A percentile compares a stretch with the other conserved stretches of the same genome.
Evolutionary conservation across 92 coral and sea anemone genomes (phyloP).

Genomic region (Zoanthus solanderi): DNA sequence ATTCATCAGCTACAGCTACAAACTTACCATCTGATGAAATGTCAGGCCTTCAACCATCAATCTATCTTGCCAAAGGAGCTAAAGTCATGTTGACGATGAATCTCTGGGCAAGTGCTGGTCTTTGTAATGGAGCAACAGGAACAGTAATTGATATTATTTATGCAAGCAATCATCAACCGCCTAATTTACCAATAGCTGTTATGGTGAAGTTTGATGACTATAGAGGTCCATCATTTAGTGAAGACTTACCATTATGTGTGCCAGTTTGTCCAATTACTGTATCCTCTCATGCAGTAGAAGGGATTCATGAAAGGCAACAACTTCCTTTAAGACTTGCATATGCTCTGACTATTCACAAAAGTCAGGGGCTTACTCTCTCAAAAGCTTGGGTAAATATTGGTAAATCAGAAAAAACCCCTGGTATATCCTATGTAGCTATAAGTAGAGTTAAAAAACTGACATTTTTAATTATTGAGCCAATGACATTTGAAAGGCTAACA

Average conservation of each 20-base stretch:
- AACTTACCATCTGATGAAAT: slow-evolving; percentile 5
- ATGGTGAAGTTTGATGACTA: slow-evolving; percentile 3
- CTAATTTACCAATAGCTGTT: neutral
- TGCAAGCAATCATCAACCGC: slow-evolving; percentile 1
- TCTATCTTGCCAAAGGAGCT: too few relatives aligned
- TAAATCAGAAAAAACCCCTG: slow-evolving; percentile 7
- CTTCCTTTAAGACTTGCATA: neutral
- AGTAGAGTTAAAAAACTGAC: slow-evolving; percentile 8
- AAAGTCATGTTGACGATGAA: too few relatives aligned
- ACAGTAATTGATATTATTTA: slow-evolving; percentile 3
- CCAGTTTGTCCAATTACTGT: slow-evolving; percentile 7
- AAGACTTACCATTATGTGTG: slow-evolving; percentile 5
- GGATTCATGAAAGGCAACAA: slow-evolving; percentile 2
- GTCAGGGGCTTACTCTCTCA: slow-evolving; percentile 4
- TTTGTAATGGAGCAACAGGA: slow-evolving; percentile 7
- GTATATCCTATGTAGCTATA: slow-evolving; percentile 2
- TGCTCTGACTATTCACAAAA: slow-evolving; percentile 9
- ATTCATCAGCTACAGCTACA: neutral
- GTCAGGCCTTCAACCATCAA: neutral
- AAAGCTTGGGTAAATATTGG: slow-evolving; percentile 9
- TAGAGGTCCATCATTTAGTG: slow-evolving; percentile 7
- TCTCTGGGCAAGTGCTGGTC: neutral
- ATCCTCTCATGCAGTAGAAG: slow-evolving; percentile 7
- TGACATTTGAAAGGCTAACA: slow-evolving; percentile 10
- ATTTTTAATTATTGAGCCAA: slow-evolving; percentile 1